Base-by-base conservation (phyloP, 1,140 invertebrate species). In the Thaumatotibia leucotreta region DNA sequence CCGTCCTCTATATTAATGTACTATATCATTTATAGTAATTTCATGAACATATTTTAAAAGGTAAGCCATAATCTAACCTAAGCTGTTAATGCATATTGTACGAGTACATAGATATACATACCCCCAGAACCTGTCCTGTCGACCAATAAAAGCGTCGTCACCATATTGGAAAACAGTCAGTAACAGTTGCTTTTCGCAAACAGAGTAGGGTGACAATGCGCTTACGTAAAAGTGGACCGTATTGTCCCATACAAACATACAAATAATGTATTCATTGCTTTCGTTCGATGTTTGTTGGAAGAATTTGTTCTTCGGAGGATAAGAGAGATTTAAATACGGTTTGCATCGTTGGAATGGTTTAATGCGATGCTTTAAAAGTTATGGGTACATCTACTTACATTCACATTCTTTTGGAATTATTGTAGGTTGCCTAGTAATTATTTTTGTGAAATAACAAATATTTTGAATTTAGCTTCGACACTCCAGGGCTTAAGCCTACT, bases 181-280 rank as follows among this genome's bases (percentile, higher is more conserved):
- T 58, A 27, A 58, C 52, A 58, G 52, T 62, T 35, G 31, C 72
- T 76, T 77, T 70, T 80, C 70, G 73, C 76, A 65, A 75, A 70
- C 68, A 32, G 17, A 64, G 62, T 61, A 20, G 64, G 63, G 69
- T 49, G 39, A 71, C 74, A 75, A 72, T 72, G 74, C 69, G 69
- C 70, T 69, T 65, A 65, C 67, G 73, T 67, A 73, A 73, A 73
- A 73, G 63, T 67, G 39, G 63, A 52, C 61, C 39, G 31, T 76
- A 58, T 82, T 82, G 80, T 84, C 82, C 77, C 65, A 54, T 73
- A 65, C 79, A 81, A 82, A 80, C 35, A 69, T 73, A 74, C 35
- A 69, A 73, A 74, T 63, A 73, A 84, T 84, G 72, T 75, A 82
- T 84, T 80, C 82, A 84, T 58, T 11, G 52, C 4, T 8, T 27